phyloP scores from a whole-genome alignment of 2,113 vertebrate genomes.

The Pelmatolapia mariae region DNA sequence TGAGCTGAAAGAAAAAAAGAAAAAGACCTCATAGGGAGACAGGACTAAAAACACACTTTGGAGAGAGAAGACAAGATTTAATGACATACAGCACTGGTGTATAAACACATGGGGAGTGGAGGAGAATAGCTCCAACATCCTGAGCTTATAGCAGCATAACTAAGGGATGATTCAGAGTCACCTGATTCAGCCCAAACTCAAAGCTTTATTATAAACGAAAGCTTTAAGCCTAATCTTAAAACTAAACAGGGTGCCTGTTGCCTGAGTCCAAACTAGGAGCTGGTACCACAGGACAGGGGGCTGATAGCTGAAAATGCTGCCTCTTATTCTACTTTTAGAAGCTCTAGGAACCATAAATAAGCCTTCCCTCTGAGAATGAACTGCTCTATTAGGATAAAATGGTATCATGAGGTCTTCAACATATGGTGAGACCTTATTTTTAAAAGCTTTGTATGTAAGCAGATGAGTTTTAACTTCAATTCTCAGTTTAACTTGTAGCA shows the following conservation, averaged over 20 bases:
- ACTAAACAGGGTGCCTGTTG: neutral
- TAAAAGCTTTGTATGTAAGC: neutral
- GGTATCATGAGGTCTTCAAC: neutral
- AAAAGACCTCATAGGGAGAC: neutral
- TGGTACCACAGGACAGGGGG: neutral
- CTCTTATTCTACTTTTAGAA: neutral
- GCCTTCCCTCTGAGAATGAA: neutral
- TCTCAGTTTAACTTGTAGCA: neutral
- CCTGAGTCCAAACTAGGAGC: neutral
- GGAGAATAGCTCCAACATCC: neutral
- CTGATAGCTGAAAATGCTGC: neutral
- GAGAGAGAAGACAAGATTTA: neutral
- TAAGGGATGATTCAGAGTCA: neutral
- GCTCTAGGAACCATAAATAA: neutral
- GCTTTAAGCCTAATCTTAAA: neutral
- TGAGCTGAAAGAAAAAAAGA: neutral
- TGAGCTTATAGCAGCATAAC: neutral
- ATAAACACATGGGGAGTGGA: neutral
- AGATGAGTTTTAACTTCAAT: neutral
- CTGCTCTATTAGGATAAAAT: neutral
- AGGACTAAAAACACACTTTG: neutral
- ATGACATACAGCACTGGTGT: neutral
- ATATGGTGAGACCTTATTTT: neutral
- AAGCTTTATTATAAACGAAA: neutral
- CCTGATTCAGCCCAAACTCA: neutral